These are phyloP conservation scores for Agrotis puta DNA, from an alignment of 2,888 invertebrate species.

Conservation along the genomic window DNA sequence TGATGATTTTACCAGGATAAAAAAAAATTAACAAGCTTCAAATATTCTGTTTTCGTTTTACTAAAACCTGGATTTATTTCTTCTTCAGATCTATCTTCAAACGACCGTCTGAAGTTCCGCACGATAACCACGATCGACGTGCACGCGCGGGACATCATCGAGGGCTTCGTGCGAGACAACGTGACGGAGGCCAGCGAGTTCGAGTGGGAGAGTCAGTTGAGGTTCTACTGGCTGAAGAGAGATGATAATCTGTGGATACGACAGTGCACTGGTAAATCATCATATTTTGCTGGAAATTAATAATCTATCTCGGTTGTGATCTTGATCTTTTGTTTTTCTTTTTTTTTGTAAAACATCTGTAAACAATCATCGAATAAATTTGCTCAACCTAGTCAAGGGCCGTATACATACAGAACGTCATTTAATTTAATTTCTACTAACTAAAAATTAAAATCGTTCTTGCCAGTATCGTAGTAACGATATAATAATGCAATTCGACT, in stretches of 20 bases:
- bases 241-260: conserved; percentile 95
- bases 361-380: too few relatives aligned
- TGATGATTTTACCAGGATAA: too few relatives aligned
- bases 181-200: conserved; percentile 96
- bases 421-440: too few relatives aligned
- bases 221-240: conserved; percentile 97
- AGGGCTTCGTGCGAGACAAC: conserved; percentile 95
- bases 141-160: conserved; percentile 97
- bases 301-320: too few relatives aligned
- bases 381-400: too few relatives aligned
- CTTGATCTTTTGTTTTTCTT: neutral
- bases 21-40: neutral
- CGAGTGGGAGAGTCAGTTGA: conserved; percentile 98
- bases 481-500: too few relatives aligned
- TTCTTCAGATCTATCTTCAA: conserved; percentile 92
- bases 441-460: too few relatives aligned
- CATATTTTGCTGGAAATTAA: neutral
- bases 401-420: too few relatives aligned
- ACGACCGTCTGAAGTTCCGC: conserved; percentile 96
- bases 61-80: neutral
- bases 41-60: neutral
- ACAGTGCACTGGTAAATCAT: conserved; percentile 93
- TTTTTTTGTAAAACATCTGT: too few relatives aligned
- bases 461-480: too few relatives aligned
- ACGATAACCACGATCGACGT: conserved; percentile 97